Evolutionary conservation across 2,797 vertebrate genomes (phyloP).

Genomic region (Antennarius maculatus): DNA sequence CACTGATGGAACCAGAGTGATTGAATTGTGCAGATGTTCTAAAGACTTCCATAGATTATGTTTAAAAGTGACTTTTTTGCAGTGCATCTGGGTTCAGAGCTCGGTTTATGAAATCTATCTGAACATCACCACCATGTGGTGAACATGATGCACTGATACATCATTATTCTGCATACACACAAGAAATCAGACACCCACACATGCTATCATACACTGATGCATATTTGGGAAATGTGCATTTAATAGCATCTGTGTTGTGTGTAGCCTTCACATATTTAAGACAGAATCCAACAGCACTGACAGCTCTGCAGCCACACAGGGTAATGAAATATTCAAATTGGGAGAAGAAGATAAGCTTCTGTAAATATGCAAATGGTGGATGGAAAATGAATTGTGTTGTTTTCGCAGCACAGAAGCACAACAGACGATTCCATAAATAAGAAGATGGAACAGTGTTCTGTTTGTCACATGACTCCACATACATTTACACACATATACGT

Average conservation of each 20-base stretch:
- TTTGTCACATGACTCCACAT: slow-evolving; percentile 31
- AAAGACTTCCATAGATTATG: neutral
- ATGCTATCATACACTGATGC: neutral
- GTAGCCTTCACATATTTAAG: neutral
- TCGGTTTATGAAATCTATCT: slow-evolving; percentile 17
- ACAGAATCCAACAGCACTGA: neutral
- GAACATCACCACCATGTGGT: slow-evolving; percentile 60
- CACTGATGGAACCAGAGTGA: neutral
- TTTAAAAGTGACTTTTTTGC: slow-evolving; percentile 19
- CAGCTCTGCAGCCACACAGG: slow-evolving; percentile 12
- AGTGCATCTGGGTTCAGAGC: slow-evolving; percentile 24
- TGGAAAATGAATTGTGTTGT: slow-evolving; percentile 33
- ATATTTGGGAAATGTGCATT: neutral
- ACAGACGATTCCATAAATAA: slow-evolving; percentile 37
- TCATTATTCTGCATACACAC: slow-evolving; percentile 2
- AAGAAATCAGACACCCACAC: neutral
- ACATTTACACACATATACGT: neutral
- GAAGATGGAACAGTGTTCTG: slow-evolving; percentile 34
- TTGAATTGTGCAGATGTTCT: neutral
- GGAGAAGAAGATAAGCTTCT: neutral
- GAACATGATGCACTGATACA: slow-evolving; percentile 29
- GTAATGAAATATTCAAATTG: slow-evolving; percentile 9
- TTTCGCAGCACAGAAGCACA: slow-evolving; percentile 15
- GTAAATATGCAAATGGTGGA: slow-evolving; percentile 23
- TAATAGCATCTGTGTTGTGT: neutral